A percentile compares a stretch with the other conserved stretches of the same genome.
Conservation (phyloP, 2,113 vertebrate genomes). For the Anhinga rufa region DNA sequence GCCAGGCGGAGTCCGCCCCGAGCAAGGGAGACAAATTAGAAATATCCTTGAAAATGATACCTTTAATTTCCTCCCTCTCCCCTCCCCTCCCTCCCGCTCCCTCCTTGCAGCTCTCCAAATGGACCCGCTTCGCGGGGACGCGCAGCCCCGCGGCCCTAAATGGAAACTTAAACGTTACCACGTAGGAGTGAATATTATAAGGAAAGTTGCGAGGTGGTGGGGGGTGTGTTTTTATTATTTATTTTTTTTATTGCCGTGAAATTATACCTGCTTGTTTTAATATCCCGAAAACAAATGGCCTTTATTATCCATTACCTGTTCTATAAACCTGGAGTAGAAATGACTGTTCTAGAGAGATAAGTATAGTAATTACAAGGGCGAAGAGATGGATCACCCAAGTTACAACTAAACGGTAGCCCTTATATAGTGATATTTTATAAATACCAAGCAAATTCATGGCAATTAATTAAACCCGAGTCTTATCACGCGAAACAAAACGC, state of each 20-base stretch:
- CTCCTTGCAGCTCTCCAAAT: background rate
- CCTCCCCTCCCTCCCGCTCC: background rate
- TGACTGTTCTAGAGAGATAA: constrained; percentile 60
- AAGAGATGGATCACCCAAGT: constrained; percentile 44
- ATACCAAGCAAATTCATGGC: constrained; percentile 46
- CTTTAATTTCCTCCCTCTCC: background rate
- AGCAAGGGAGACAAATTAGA: background rate
- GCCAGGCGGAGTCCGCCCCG: background rate
- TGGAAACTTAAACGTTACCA: background rate
- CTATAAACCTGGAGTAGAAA: constrained; percentile 31
- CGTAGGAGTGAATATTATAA: background rate
- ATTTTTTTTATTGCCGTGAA: background rate
- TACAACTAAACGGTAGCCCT: constrained; percentile 43
- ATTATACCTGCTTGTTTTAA: constrained; percentile 37
- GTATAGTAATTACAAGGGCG: constrained; percentile 53
- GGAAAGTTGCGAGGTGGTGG: background rate
- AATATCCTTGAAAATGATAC: background rate
- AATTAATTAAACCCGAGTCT: constrained; percentile 54
- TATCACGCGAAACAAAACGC: constrained; percentile 52
- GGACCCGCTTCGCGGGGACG: background rate
- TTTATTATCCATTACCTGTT: constrained; percentile 51
- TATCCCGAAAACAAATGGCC: constrained; percentile 33
- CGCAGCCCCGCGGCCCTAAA: background rate
- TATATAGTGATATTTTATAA: constrained; percentile 55
- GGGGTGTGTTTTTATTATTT: too few relatives aligned